Evolutionary conservation across 2,888 invertebrate species (phyloP).

Genomic region (Tinea trinotella): DNA sequence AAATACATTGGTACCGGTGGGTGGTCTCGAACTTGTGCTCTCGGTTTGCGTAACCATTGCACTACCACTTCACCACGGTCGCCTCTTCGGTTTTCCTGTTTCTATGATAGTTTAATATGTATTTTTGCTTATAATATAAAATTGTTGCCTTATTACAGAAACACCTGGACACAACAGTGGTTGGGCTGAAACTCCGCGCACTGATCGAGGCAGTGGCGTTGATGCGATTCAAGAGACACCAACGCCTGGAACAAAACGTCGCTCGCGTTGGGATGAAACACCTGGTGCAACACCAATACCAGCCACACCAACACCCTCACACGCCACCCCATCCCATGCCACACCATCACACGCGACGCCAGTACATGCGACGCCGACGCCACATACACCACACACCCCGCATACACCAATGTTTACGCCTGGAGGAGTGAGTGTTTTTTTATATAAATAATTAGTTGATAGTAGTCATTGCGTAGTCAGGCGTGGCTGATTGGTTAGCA

Average conservation of each 20-base stretch:
- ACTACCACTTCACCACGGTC: too few species aligned
- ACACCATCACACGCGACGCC: constrained; percentile 84
- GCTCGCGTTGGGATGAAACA: constrained; percentile 99
- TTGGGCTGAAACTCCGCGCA: constrained; percentile 99
- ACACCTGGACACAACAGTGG: constrained; percentile 97
- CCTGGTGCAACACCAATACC: constrained; percentile 85
- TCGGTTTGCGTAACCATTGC: background rate
- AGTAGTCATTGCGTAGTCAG: too few species aligned
- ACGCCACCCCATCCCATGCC: constrained; percentile 80
- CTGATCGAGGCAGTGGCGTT: constrained; percentile 85
- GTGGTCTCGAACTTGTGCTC: background rate
- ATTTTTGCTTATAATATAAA: too few species aligned
- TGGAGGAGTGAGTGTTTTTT: constrained; percentile 78
- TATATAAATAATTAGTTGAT: too few species aligned
- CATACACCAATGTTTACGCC: constrained; percentile 81
- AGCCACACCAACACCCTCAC: constrained; percentile 80
- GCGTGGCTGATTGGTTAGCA: too few species aligned
- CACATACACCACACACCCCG: constrained; percentile 75
- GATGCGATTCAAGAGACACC: constrained; percentile 92
- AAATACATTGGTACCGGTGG: too few species aligned
- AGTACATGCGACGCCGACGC: constrained; percentile 73
- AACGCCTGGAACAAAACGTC: constrained; percentile 94
- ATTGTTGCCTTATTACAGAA: constrained; percentile 69
- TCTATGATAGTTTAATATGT: too few species aligned
- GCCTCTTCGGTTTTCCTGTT: background rate